Evolutionary conservation across 2,113 vertebrate genomes (phyloP), one percentile per base, ranked within the genome.

Genomic region (Pteruthius melanotis): DNA sequence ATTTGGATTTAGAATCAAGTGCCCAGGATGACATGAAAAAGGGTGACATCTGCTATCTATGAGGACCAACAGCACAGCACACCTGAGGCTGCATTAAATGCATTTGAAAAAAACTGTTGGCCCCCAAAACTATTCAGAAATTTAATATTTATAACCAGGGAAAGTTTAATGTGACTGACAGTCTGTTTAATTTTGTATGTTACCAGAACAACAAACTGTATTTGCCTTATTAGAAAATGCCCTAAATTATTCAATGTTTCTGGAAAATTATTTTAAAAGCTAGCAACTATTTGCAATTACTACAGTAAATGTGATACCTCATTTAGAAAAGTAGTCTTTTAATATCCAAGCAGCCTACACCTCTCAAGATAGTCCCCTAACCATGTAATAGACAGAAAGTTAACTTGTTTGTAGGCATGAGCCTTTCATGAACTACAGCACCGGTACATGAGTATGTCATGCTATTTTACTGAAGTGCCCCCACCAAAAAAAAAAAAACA

Each of bases 391-490:
- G 90, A 93, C 72, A 83, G 72, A 93, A 86, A 77, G 64, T 44
- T 83, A 53, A 93, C 83, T 31, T 74, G 84, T 78, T 94, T 89
- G 94, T 27, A 96, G 56, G 59, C 59, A 72, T 1, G 31, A 81
- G 63, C 39, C 90, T 89, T 83, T 90, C 31, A 66, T 57, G 83
- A 91, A 69, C 60, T 97, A 24, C 68, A 69, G 50, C 84, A 84
- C 84, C 37, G 93, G 80, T 83, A 93, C 82, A 28, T 69, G 83
- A 95, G 78, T 90, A 92, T 96, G 94, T 97, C 93, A 95, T 96
- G 89, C 94, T 96, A 94, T 94, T 96, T 98, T 92, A 97, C 84
- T 83, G 90, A 98, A 98, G 97, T 50, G 94, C 53, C 98, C 98
- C 98, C n/a, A 37, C 42, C n/a, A n/a, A n/a, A n/a, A n/a, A n/a